Evolutionary conservation across 2,888 invertebrate species (phyloP).

Genomic region (Drosophila pseudotalamancana): DNA sequence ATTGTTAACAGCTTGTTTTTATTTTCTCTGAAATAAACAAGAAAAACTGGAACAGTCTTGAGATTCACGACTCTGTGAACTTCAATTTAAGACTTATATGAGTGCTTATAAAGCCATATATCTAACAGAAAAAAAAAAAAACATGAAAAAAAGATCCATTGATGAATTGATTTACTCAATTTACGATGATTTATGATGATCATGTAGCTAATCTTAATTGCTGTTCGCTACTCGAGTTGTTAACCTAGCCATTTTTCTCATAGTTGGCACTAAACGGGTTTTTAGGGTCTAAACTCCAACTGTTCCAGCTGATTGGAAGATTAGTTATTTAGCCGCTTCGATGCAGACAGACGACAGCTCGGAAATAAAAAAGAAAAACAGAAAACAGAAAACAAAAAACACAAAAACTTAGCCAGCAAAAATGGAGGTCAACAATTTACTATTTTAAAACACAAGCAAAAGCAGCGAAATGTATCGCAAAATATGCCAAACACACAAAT

Average conservation of each 20-base stretch:
- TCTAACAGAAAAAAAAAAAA: too few species aligned
- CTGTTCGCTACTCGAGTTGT: constrained; percentile 31
- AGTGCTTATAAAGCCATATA: constrained; percentile 9
- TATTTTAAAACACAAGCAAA: constrained; percentile 3
- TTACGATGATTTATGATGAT: constrained; percentile 44
- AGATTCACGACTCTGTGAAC: constrained; percentile 4
- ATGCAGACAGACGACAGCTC: constrained; percentile 36
- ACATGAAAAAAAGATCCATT: constrained; percentile 14
- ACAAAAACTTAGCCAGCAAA: constrained; percentile 11
- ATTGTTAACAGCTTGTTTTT: too few species aligned
- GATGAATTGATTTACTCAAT: constrained; percentile 37
- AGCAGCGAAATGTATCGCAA: constrained; percentile 2
- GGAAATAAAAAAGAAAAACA: too few species aligned
- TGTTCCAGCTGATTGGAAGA: constrained; percentile 31
- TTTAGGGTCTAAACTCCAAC: constrained; percentile 52
- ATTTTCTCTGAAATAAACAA: constrained; percentile 27
- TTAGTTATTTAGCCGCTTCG: constrained; percentile 42
- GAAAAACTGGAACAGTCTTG: constrained; percentile 34
- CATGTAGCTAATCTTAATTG: constrained; percentile 38
- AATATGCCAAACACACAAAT: too few species aligned
- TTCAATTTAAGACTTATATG: constrained; percentile 17
- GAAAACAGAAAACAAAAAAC: too few species aligned
- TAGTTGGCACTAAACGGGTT: constrained; percentile 37
- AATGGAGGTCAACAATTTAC: constrained; percentile 38
- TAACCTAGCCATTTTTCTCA: constrained; percentile 15